Evolutionary conservation across 1,140 invertebrate species (phyloP).

Genomic region (Drosophila kohkoa): DNA sequence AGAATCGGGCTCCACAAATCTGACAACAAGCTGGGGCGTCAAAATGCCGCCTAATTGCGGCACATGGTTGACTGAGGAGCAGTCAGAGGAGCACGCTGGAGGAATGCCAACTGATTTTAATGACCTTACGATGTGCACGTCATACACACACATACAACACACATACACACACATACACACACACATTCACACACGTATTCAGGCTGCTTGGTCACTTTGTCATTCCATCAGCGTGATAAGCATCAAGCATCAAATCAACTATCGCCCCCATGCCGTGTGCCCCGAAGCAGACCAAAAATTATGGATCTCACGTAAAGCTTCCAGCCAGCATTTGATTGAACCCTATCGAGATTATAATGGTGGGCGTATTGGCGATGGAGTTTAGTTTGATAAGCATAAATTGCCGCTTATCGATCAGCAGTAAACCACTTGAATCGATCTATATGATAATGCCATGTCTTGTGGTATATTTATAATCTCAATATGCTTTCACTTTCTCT

Average conservation of each 20-base stretch:
- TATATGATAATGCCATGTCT: constrained; percentile 65
- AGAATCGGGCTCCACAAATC: constrained; percentile 40
- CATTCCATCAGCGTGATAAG: constrained; percentile 76
- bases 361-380: constrained; percentile 53
- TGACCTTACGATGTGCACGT: constrained; percentile 36
- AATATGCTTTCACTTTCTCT: constrained; percentile 28
- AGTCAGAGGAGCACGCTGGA: constrained; percentile 13
- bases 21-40: constrained; percentile 71
- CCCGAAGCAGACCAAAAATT: constrained; percentile 18
- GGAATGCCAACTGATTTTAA: constrained; percentile 39
- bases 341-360: constrained; percentile 16
- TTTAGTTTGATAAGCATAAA: constrained; percentile 66
- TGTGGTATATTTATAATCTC: constrained; percentile 25
- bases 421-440: constrained; percentile 40
- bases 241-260: constrained; percentile 41
- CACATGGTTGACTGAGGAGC: constrained; percentile 41
- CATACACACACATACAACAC: constrained; percentile 11
- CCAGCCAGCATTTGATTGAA: constrained; percentile 18
- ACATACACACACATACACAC: not conserved
- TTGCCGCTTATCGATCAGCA: constrained; percentile 59
- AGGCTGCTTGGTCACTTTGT: constrained; percentile 55
- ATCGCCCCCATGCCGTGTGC: constrained; percentile 35
- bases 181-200: constrained; percentile 7
- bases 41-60: constrained; percentile 77
- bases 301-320: constrained; percentile 33